A percentile compares a stretch with the other conserved stretches of the same genome.
Evolutionary conservation across 2,888 invertebrate genomes (phyloP).

Genomic region (Griposia aprilina): DNA sequence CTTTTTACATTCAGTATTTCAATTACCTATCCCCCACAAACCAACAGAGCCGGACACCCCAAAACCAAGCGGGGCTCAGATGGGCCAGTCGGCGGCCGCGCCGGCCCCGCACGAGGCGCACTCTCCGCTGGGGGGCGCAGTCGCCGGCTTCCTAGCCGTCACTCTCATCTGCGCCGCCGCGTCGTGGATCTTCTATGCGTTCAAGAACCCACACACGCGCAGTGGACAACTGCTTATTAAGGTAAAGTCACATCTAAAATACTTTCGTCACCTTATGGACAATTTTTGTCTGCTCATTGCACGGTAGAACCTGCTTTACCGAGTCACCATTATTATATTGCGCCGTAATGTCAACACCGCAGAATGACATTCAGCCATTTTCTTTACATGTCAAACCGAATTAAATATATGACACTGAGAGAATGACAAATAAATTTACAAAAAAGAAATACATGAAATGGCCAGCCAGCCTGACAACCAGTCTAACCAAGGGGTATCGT

Average conservation of each 20-base stretch:
- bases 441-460: no score
- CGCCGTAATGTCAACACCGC: no score
- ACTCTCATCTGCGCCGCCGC: conserved; percentile 92
- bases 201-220: conserved; percentile 98
- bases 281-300: not conserved
- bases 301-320: not conserved
- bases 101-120: conserved; percentile 50
- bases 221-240: conserved; percentile 99
- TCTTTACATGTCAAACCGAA: no score
- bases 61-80: conserved; percentile 8
- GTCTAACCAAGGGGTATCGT: no score
- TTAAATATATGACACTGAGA: no score
- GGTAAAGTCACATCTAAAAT: conserved; percentile 87
- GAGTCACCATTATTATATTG: not conserved
- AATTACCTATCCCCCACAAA: no score
- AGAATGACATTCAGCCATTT: no score
- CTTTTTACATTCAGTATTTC: no score
- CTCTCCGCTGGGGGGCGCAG: conserved; percentile 82
- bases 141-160: conserved; percentile 93
- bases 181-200: conserved; percentile 97
- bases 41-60: conserved; percentile 29
- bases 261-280: not conserved
- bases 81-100: conserved; percentile 27
- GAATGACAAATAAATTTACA: no score
- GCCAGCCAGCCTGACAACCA: no score